Evolutionary conservation across 2,797 vertebrate genomes (phyloP).

Genomic region (Manis crassicaudata): DNA sequence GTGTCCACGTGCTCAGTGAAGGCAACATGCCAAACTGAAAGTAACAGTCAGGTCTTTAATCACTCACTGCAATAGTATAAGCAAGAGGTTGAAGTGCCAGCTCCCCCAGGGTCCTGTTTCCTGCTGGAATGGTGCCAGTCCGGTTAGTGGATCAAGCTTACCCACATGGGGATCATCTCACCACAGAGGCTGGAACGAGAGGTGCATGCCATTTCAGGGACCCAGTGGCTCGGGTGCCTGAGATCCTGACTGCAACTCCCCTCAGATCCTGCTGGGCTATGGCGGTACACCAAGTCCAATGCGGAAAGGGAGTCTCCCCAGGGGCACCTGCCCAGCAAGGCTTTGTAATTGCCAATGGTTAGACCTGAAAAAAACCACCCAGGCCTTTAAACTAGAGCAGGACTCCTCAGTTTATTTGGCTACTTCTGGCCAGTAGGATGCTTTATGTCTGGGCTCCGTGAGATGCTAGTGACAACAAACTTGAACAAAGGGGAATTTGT

Average conservation of each 20-base stretch:
- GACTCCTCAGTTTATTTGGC: background rate
- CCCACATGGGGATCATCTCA: background rate
- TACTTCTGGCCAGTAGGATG: background rate
- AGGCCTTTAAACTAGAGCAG: background rate
- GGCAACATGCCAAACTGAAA: background rate
- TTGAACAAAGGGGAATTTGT: background rate
- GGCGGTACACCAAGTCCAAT: background rate
- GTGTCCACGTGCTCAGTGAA: background rate
- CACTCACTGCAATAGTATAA: no score
- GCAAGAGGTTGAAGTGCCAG: background rate
- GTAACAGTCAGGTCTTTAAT: background rate
- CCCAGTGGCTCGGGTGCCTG: background rate
- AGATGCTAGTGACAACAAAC: background rate
- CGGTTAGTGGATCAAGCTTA: no score
- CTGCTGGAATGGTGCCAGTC: background rate
- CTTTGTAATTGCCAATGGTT: background rate
- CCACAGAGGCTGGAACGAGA: background rate
- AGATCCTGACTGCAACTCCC: background rate
- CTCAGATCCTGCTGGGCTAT: rapidly evolving
- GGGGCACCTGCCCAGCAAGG: background rate
- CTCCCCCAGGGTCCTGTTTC: rapidly evolving
- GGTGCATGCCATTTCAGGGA: no score
- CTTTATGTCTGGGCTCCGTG: background rate
- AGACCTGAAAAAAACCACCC: background rate
- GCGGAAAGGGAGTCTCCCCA: no score